These are phyloP conservation scores for Platycercus adscitus DNA, from an alignment of 2,113 vertebrate genomes.

Conservation along the genomic window DNA sequence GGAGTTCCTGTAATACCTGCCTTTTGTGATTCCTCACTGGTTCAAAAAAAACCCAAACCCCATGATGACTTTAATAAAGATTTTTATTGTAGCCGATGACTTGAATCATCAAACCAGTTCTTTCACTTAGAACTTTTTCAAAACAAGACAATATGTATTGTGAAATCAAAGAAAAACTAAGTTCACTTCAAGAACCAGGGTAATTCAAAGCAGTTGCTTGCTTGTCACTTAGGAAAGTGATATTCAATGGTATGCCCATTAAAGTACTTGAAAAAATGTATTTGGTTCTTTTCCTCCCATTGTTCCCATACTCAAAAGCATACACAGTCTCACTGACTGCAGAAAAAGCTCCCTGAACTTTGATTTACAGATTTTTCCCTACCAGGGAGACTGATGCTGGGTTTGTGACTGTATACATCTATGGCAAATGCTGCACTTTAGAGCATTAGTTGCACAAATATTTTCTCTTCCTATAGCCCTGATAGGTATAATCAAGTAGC, in stretches of 20 bases:
- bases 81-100: neutral
- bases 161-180: slow-evolving; percentile 11
- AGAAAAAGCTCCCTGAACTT: neutral
- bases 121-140: neutral
- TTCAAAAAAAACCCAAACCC: neutral
- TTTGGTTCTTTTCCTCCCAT: neutral
- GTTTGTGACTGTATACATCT: neutral
- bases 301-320: neutral
- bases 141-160: slow-evolving; percentile 3
- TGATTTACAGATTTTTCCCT: neutral
- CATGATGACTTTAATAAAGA: neutral
- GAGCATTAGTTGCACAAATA: neutral
- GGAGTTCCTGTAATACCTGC: neutral
- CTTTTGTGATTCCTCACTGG: neutral
- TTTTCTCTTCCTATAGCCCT: neutral
- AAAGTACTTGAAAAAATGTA: neutral
- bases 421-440: neutral
- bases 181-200: neutral
- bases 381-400: neutral
- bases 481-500: neutral
- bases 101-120: slow-evolving; percentile 8
- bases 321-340: neutral
- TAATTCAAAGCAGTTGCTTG: neutral
- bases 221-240: neutral
- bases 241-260: neutral